Percentiles rank a stretch among this genome's conserved stretches.
These are phyloP conservation scores for Scrobipalpa atriplicella DNA, from an alignment of 2,888 invertebrate genomes.

Conservation along the genomic window DNA sequence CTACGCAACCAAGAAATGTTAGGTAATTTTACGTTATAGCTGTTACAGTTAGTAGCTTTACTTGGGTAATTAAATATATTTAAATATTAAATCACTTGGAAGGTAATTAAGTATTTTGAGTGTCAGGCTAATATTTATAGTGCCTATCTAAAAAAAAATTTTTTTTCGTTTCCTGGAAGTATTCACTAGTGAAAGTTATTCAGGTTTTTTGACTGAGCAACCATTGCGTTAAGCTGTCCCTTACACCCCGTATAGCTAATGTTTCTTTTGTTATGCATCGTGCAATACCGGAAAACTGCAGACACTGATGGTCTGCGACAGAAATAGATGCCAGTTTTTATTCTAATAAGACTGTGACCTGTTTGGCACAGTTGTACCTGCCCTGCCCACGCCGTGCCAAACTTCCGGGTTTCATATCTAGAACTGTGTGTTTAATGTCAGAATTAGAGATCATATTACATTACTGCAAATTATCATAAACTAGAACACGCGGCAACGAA, in stretches of 20 bases:
- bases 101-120: neutral
- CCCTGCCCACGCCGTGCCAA: neutral
- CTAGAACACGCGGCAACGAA: no score
- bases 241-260: no score
- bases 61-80: neutral
- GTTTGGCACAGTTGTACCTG: constrained; percentile 13
- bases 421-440: neutral
- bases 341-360: constrained; percentile 8
- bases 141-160: no score
- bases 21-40: neutral
- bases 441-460: no score
- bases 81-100: neutral
- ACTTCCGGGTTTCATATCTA: constrained; percentile 1
- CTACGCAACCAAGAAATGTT: neutral
- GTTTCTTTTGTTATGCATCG: neutral
- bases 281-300: neutral
- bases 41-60: neutral
- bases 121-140: neutral
- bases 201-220: no score
- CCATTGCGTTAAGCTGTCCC: no score
- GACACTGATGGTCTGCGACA: neutral
- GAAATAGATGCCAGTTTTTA: constrained; percentile 4
- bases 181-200: no score
- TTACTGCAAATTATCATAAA: no score
- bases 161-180: no score